Evolutionary conservation across 1,140 invertebrate genomes (phyloP), one percentile per base, ranked within the genome.

Genomic region (Thaumatotibia leucotreta): DNA sequence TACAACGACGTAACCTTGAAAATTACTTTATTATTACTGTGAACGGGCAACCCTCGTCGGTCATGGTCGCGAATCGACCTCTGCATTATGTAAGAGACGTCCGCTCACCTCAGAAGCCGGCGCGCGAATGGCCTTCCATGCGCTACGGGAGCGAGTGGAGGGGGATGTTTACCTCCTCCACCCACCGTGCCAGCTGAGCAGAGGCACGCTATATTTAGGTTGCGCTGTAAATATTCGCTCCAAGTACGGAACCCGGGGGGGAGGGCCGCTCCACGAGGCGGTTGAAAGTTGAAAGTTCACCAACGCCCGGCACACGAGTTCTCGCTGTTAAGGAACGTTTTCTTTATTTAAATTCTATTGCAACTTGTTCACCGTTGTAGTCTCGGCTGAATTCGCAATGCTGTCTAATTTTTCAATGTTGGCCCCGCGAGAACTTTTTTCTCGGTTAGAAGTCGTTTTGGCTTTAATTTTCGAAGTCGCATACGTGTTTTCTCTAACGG

Each of bases 221-320:
- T 88, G 87, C 80, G 85, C 86, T 88, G 86, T 90, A 90, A 90
- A 90, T 88, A 88, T 85, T 85, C 86, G 83, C 77, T 86, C 83
- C 86, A 84, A 88, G 84, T 88, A 87, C 84, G 86, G 84, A 86
- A 85, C 75, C 70, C 45, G 39, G 23, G 65, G n/a, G 70, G 62
- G 67, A 74, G 70, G 70, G 61, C n/a, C 76, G 63, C 77, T 79
- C 82, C 79, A 86, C 77, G 76, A 82, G 79, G 11, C 82, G 82
- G 75, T 78, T 84, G 86, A 86, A 90, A 90, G 86, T 90, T 90
- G 83, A 90, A 86, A 90, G 88, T 90, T 89, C 86, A 88, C 84
- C 80, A 84, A 76, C 80, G 83, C 82, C 81, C 76, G 74, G 77
- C 76, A 80, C 81, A 83, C 79, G 75, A 80, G 83, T 86, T 88